phyloP scores from a whole-genome alignment of 2,888 invertebrate species.

The Agriopis aurantiaria region DNA sequence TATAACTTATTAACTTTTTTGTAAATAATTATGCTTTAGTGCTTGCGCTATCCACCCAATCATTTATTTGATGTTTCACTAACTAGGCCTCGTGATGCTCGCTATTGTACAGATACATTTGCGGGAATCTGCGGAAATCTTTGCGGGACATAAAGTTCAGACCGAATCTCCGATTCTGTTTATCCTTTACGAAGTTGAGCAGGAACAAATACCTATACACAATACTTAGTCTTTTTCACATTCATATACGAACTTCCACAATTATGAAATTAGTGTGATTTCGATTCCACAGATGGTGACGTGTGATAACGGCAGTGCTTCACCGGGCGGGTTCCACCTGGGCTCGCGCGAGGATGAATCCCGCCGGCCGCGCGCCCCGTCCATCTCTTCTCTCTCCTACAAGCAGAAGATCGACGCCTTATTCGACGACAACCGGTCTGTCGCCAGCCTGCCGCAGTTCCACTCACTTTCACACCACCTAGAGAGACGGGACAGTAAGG shows the following conservation, averaged over 20 bases:
- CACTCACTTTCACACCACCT: conserved; percentile 56
- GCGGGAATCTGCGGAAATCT: too few species aligned
- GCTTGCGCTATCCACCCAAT: too few species aligned
- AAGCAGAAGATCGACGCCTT: conserved; percentile 95
- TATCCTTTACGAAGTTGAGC: neutral
- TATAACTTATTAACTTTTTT: too few species aligned
- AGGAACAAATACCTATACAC: neutral
- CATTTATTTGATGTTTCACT: too few species aligned
- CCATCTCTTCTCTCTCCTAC: conserved; percentile 88
- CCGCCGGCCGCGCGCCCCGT: conserved; percentile 73
- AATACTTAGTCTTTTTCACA: neutral
- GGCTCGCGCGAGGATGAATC: conserved; percentile 76
- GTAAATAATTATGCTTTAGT: too few species aligned
- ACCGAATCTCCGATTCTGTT: too few species aligned
- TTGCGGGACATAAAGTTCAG: too few species aligned
- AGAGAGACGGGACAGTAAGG: conserved; percentile 74
- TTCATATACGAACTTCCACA: neutral
- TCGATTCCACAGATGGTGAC: conserved; percentile 77
- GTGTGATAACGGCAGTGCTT: conserved; percentile 74
- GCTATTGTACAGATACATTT: too few species aligned
- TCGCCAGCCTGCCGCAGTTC: conserved; percentile 79
- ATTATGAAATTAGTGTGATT: neutral
- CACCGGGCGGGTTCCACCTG: conserved; percentile 77
- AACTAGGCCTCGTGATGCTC: too few species aligned
- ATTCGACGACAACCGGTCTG: conserved; percentile 91